Evolutionary conservation across 2,888 invertebrate genomes (phyloP).

Genomic region (Erebia aethiops): DNA sequence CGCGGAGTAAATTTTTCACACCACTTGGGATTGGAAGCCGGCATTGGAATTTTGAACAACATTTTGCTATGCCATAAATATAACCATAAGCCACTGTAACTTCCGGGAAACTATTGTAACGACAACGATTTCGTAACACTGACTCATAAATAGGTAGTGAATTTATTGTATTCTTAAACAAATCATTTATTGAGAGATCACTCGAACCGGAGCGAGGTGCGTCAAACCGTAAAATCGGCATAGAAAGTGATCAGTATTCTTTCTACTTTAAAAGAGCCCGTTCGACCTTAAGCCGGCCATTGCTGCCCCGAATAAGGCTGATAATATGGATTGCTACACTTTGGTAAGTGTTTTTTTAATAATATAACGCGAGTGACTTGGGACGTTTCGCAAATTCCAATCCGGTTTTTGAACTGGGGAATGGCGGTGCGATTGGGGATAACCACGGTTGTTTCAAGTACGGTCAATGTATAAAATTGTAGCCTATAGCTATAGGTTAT

Average conservation of each 20-base stretch:
- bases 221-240: conserved; percentile 61
- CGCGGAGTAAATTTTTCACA: no score
- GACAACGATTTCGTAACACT: conserved; percentile 9
- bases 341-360: conserved; percentile 61
- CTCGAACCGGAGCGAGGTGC: conserved; percentile 47
- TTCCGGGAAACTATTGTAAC: not conserved
- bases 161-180: conserved; percentile 22
- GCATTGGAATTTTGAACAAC: no score
- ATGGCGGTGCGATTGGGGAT: conserved; percentile 16
- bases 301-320: conserved; percentile 51
- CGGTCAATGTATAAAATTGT: not conserved
- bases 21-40: no score
- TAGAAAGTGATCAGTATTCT: conserved; percentile 79
- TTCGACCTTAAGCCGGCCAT: conserved; percentile 56
- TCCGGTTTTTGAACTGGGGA: conserved; percentile 32
- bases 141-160: conserved; percentile 9
- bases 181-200: conserved; percentile 26
- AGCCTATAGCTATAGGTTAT: no score
- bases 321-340: conserved; percentile 58
- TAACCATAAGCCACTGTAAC: no score
- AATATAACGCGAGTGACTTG: conserved; percentile 32
- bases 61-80: not conserved
- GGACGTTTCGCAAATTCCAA: conserved; percentile 33
- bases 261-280: conserved; percentile 73
- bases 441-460: not conserved